Evolutionary conservation across 2,888 invertebrate species (phyloP), one percentile per base, ranked within the genome.

Genomic region (Epistrophella euchroma): DNA sequence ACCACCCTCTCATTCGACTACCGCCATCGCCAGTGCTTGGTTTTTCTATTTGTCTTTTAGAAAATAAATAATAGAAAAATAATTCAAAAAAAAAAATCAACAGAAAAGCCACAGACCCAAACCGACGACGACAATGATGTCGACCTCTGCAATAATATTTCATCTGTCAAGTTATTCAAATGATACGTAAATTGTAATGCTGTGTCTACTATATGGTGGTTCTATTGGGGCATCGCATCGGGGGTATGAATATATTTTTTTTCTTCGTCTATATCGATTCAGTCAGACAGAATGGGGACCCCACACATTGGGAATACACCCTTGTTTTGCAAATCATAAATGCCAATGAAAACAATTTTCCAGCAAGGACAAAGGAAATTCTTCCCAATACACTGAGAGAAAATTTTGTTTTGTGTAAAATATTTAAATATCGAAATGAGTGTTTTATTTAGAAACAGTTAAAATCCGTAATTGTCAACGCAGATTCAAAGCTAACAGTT

Each of bases 111-210:
- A 68, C 60, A 77, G 37, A 60, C 37, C 50, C 17, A 13, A 80
- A 17, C 25, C 13, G 22, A 15, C 17, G 37, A 58, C 19, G 55
- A 32, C 7, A 28, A 47, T 37, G 37, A 58, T 68, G 60, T 47
- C 62, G 71, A 81, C 75, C 62, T 71, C 40, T 62, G 75, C 62
- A 77, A 70, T 85, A 76, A 85, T 85, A 85, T 80, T 85, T 85
- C 80, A 85, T 76, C 72, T 85, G 80, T 85, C 84, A 80, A 76
- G 71, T 85, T 85, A 85, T 80, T 85, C 80, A 81, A 81, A 77
- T 62, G 81, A 77, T 81, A 86, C 75, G 43, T 68, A 68, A 68
- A 68, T 52, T 68, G 68, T 68, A 68, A 68, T 52, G 50, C 68
- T 66, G 15, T 13, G 50, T 15, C 5, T 13, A 22, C 50, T 22